Evolutionary conservation across 2,888 invertebrate genomes (phyloP).

Genomic region (Glyphotaelius pellucidus): DNA sequence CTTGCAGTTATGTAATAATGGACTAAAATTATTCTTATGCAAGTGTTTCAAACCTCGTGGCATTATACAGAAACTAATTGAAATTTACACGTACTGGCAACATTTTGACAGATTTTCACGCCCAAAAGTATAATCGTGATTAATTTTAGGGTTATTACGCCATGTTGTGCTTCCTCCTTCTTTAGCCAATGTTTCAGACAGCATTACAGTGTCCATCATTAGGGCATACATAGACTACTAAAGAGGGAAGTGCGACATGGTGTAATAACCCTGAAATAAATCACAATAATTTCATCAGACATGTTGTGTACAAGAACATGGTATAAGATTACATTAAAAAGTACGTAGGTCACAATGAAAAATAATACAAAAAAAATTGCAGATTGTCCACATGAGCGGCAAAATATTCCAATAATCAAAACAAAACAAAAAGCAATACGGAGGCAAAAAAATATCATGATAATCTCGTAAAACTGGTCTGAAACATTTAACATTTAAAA

Average conservation of each 20-base stretch:
- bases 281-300: no score
- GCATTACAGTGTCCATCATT: no score
- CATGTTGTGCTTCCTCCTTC: no score
- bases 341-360: background rate
- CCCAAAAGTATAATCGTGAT: no score
- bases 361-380: background rate
- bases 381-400: background rate
- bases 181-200: no score
- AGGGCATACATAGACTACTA: no score
- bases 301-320: background rate
- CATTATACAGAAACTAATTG: background rate
- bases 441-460: background rate
- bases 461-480: background rate
- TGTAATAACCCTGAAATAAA: no score
- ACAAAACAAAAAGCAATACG: background rate
- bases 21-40: background rate
- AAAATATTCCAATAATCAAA: background rate
- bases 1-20: background rate
- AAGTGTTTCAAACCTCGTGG: background rate
- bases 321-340: background rate
- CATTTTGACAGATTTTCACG: background rate
- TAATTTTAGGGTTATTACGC: no score
- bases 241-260: no score
- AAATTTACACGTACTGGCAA: background rate
- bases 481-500: background rate